These are phyloP conservation scores for Datnioides undecimradiatus DNA, from an alignment of 2,113 vertebrate species.

Conservation along the genomic window DNA sequence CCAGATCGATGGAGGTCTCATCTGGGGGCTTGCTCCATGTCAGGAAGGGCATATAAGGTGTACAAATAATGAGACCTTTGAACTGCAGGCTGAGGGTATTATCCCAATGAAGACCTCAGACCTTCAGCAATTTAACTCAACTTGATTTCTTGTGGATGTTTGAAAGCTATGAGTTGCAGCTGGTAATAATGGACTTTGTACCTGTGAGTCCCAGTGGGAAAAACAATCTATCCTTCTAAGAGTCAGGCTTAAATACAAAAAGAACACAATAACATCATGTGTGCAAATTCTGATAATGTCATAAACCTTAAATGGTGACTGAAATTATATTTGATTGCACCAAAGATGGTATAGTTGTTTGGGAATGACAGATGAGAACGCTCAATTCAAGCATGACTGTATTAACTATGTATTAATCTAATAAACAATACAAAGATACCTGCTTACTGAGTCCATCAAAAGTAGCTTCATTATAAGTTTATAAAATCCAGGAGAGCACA, in stretches of 20 bases:
- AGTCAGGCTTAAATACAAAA: background rate
- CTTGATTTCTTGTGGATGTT: background rate
- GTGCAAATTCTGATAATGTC: background rate
- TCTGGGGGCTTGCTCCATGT: constrained; percentile 40
- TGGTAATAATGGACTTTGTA: background rate
- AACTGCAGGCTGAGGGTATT: constrained; percentile 50
- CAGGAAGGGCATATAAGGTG: constrained; percentile 38
- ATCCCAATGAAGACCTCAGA: constrained; percentile 52
- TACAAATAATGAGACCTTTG: constrained; percentile 66
- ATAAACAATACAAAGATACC: background rate
- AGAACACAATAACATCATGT: background rate
- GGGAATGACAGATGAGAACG: background rate
- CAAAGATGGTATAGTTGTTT: background rate
- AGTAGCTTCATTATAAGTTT: no score
- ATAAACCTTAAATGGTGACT: background rate
- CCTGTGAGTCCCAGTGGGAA: background rate
- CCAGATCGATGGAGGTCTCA: constrained; percentile 67
- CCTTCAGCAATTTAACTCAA: constrained; percentile 22
- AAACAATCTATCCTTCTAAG: background rate
- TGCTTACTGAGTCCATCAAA: background rate
- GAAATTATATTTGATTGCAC: background rate
- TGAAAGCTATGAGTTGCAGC: background rate
- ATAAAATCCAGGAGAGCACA: background rate
- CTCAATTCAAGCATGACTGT: background rate
- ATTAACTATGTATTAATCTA: background rate